Base-by-base conservation (phyloP, 1,140 invertebrate species). In the Brachionus koreanus region DNA sequence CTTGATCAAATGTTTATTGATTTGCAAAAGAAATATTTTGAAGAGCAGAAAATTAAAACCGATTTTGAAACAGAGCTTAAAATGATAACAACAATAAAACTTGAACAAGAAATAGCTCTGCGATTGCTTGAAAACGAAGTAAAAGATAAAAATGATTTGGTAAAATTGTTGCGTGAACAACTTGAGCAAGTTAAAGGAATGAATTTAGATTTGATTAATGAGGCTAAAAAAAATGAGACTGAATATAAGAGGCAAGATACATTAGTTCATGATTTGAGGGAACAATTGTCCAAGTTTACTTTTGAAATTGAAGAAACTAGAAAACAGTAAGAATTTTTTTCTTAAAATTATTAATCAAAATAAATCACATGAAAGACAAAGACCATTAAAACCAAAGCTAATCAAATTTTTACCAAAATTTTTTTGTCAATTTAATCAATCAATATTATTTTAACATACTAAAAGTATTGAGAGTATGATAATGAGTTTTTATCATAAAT, bases 151-250 rank as follows among this genome's bases (percentile, higher is more conserved):
- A 95, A 98, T 87, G 96, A 98, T 86, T 96, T 94, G 6, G 96
- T 98, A 84, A 92, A 96, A 85, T 95, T 94, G 1, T 89, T 98
- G 63, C 89, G 95, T 29, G 91, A 93, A 84, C 96, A 98, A 87
- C 89, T 98, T 29, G 96, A 98, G 83, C 96, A 98, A 85, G 96
- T 98, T 83, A 98, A 98, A 89, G 90, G 93, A 79, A 97, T 98
- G 84, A 98, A 98, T 89, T 90, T 98, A 87, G 95, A 98, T 89
- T 95, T 98, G 93, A 97, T 96, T 89, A 94, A 93, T 87, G 98
- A 98, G 88, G 89, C 98, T 85, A 95, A 97, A 94, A 96, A 97
- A 90, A 83, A 37, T 57, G 52, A 43, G 37, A 42, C 13, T 13
- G 94, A 95, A 91, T 95, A 94, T 91, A 94, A 95, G 46, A 43